Percentiles rank a stretch among this genome's conserved stretches.
Conservation (phyloP, 2,113 vertebrate genomes). For the Pelodiscus sinensis region DNA sequence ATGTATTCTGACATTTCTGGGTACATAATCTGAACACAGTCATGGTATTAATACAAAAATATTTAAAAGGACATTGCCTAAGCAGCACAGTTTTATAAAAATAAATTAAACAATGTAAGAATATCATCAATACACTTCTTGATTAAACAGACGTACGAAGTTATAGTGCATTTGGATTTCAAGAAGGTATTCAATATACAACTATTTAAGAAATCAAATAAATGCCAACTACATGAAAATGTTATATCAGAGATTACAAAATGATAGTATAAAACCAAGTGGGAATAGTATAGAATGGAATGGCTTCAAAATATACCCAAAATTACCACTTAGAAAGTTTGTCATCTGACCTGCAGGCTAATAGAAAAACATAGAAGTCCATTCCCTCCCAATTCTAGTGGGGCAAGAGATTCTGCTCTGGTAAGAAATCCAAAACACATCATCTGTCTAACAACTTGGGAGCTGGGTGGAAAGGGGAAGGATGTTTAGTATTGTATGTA, state of each 20-base stretch:
- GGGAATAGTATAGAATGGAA: background rate
- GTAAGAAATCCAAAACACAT: background rate
- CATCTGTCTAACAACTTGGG: constrained; percentile 11
- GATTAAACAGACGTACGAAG: background rate
- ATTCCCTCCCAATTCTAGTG: background rate
- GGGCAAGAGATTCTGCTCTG: background rate
- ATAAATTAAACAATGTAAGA: background rate
- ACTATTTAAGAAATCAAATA: constrained; percentile 1
- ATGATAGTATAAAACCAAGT: background rate
- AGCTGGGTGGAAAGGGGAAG: fast-evolving
- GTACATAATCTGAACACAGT: background rate
- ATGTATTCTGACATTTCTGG: background rate
- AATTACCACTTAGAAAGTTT: background rate
- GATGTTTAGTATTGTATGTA: background rate
- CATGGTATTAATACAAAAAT: background rate
- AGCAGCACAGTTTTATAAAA: background rate
- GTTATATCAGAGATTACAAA: background rate
- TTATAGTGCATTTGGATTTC: background rate
- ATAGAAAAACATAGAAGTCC: background rate
- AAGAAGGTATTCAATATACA: background rate
- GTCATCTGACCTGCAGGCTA: background rate
- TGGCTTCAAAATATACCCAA: background rate
- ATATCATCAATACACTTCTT: background rate
- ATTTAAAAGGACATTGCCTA: background rate
- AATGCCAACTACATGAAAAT: background rate